Percentiles rank a stretch among this genome's conserved stretches.
Evolutionary conservation across 2,888 invertebrate species (phyloP).

Genomic region (Kuschelorhynchus macadamiae): DNA sequence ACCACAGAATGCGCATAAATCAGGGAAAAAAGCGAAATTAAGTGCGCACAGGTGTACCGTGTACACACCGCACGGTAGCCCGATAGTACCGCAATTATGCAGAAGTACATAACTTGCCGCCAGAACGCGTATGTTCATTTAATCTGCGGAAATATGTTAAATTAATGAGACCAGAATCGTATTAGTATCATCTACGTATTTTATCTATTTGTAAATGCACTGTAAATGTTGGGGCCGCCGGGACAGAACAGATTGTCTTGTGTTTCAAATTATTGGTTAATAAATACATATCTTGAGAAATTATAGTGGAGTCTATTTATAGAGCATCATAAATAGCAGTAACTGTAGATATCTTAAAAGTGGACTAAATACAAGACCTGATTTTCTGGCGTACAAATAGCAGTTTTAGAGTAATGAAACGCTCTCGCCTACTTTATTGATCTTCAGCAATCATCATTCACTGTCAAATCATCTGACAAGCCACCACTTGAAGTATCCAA

Average conservation of each 20-base stretch:
- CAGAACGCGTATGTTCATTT: slow-evolving; percentile 31
- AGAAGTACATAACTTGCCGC: slow-evolving; percentile 39
- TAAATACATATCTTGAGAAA: no score
- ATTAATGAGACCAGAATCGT: slow-evolving; percentile 12
- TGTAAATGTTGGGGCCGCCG: neutral
- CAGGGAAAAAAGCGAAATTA: slow-evolving; percentile 34
- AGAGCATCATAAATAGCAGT: no score
- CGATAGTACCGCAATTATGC: slow-evolving; percentile 31
- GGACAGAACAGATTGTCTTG: neutral
- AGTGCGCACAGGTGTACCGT: slow-evolving; percentile 32
- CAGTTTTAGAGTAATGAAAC: no score
- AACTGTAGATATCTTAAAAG: no score
- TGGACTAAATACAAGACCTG: no score
- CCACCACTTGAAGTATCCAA: no score
- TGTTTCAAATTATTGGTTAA: no score
- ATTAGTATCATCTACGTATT: slow-evolving; percentile 18
- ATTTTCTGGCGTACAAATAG: no score
- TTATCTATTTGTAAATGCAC: slow-evolving; percentile 13
- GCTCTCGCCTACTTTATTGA: no score
- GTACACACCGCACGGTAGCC: slow-evolving; percentile 30
- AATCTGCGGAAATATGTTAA: slow-evolving; percentile 30
- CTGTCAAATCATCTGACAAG: no score
- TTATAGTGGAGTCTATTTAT: no score
- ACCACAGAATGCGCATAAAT: slow-evolving; percentile 28
- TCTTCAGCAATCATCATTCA: no score